Evolutionary conservation across 2,797 vertebrate species (phyloP), one percentile per base, ranked within the genome.

Genomic region (Enteromius trimaculatus): DNA sequence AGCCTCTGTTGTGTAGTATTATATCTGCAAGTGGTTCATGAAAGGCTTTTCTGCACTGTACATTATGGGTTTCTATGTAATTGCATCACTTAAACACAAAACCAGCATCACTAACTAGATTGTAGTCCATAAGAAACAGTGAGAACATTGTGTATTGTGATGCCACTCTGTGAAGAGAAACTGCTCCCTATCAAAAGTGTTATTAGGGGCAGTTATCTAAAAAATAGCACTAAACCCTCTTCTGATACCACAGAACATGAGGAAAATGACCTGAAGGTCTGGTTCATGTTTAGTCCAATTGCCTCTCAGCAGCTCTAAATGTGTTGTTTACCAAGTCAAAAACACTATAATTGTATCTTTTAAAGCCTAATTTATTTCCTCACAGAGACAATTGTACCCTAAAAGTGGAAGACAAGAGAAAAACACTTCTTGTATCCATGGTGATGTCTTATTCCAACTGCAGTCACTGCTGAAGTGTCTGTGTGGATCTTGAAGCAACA

Each of bases 261-360:
- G 58, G 39, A 80, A 77, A 84, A 84, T 79, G 66, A 80, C 85
- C 82, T 34, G 65, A 39, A 39, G 69, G 65, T 72, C 65, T 1
- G 23, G 80, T 82, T 84, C 71, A 80, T 80, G 81, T 86, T 79
- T 37, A n/a, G 79, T 68, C 82, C 21, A 70, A 71, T 78, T 84
- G 77, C 82, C 81, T 83, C 79, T 77, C 79, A 66, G 64, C 69
- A 55, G 64, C 84, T 82, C 69, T 78, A 80, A 88, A 84, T 47
- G 42, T 78, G 60, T 85, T 83, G 79, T 86, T 88, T 88, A 83
- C 82, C 76, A 83, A 80, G 79, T 78, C 82, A 88, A 80, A 86
- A 84, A 86, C 84, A 72, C 66, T 47, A 19, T 81, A 64, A 51
- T 49, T 65, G 37, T 55, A 77, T 83, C 79, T 70, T 84, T 76